Evolutionary conservation across 2,113 vertebrate species (phyloP).

Genomic region (Mustela nigripes): DNA sequence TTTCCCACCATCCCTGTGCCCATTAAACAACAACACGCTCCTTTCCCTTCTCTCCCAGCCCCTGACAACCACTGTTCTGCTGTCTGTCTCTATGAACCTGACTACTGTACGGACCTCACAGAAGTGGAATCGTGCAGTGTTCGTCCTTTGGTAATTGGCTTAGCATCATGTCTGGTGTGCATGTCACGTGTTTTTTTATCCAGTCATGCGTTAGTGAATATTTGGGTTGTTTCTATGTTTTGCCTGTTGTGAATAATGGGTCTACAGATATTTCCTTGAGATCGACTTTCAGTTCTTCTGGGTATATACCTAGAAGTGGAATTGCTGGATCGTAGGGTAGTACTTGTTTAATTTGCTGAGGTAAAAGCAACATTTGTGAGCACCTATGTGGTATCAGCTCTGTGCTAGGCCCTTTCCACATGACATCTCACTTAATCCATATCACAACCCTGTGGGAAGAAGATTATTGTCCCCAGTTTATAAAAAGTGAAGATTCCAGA

Average conservation of each 20-base stretch:
- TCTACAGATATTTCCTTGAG: background rate
- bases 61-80: background rate
- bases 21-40: background rate
- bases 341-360: slow-evolving; percentile 7
- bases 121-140: background rate
- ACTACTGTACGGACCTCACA: background rate
- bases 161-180: background rate
- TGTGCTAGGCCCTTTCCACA: background rate
- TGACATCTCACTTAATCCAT: background rate
- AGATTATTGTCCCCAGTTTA: background rate
- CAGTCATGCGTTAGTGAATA: background rate
- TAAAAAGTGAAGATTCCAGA: background rate
- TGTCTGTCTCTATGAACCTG: background rate
- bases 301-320: background rate
- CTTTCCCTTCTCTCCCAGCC: background rate
- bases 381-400: background rate
- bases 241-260: background rate
- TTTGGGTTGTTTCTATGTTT: background rate
- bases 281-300: background rate
- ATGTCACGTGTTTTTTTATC: background rate
- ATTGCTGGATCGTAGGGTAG: background rate
- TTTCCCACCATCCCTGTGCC: background rate
- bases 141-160: background rate
- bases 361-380: background rate
- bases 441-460: background rate